Conservation (phyloP, 2,888 invertebrate species). For the Cheilosia vernalis region DNA sequence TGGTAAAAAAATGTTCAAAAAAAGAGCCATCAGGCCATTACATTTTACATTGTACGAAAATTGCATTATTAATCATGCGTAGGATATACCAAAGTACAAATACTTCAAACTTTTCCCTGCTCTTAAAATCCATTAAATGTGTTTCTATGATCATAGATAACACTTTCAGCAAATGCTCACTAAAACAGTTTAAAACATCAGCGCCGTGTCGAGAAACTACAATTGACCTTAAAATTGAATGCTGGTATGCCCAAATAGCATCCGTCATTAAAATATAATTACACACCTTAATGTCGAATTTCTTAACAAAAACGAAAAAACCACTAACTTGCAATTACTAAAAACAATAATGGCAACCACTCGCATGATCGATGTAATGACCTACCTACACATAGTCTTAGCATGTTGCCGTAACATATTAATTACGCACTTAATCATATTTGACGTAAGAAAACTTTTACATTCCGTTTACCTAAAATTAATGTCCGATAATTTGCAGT, state of each 20-base stretch:
- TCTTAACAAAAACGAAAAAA: neutral
- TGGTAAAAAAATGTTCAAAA: no score
- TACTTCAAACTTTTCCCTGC: no score
- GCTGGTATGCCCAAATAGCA: neutral
- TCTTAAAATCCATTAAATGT: no score
- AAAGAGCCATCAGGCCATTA: no score
- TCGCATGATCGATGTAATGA: slow-evolving; percentile 5
- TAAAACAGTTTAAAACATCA: neutral
- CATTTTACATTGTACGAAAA: no score
- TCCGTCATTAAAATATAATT: neutral
- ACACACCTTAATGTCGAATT: neutral
- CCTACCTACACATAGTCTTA: neutral
- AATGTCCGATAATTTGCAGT: slow-evolving; percentile 39
- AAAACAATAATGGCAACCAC: neutral
- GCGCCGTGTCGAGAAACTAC: neutral
- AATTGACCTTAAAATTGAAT: neutral
- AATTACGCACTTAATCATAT: slow-evolving; percentile 36
- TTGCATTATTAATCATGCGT: no score
- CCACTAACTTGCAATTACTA: neutral
- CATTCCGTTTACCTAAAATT: slow-evolving; percentile 44
- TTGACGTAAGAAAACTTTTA: slow-evolving; percentile 50
- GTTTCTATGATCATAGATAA: no score
- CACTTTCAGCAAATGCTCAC: no score
- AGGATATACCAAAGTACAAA: no score
- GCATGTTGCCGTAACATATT: neutral